Percentiles rank a stretch among this genome's conserved stretches.
phyloP scores from a whole-genome alignment of 2,888 invertebrate species.

The Aspidiotus rigidus region DNA sequence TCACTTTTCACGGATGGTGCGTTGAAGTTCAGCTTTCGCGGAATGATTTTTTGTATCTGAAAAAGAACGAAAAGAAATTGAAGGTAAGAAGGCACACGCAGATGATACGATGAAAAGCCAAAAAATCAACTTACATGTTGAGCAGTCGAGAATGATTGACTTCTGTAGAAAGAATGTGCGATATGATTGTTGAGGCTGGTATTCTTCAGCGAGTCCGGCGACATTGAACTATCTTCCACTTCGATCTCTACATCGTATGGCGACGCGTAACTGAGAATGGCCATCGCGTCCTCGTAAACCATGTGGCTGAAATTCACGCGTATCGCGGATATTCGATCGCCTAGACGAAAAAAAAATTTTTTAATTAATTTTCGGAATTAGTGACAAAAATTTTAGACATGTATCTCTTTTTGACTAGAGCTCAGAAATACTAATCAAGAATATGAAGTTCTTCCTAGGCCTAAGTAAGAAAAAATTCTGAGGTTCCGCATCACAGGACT shows the following conservation, averaged over 20 bases:
- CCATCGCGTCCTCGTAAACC: conserved; percentile 81
- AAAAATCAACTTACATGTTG: conserved; percentile 47
- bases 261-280: conserved; percentile 80
- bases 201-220: conserved; percentile 44
- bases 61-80: not conserved
- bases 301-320: conserved; percentile 80
- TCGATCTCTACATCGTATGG: conserved; percentile 79
- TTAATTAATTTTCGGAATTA: not conserved
- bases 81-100: not conserved
- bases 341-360: conserved; percentile 47
- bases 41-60: conserved; percentile 26
- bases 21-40: conserved; percentile 21
- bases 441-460: too few relatives aligned
- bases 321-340: conserved; percentile 77
- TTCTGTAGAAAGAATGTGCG: conserved; percentile 65
- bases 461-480: too few relatives aligned
- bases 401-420: too few relatives aligned
- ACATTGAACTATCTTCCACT: conserved; percentile 50
- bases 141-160: conserved; percentile 70
- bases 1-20: not conserved
- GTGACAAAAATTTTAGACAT: not conserved
- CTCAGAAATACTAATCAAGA: too few relatives aligned
- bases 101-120: not conserved
- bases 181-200: conserved; percentile 49
- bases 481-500: too few relatives aligned